Conservation (phyloP, 2,888 invertebrate genomes). For the Cantharis rustica region DNA sequence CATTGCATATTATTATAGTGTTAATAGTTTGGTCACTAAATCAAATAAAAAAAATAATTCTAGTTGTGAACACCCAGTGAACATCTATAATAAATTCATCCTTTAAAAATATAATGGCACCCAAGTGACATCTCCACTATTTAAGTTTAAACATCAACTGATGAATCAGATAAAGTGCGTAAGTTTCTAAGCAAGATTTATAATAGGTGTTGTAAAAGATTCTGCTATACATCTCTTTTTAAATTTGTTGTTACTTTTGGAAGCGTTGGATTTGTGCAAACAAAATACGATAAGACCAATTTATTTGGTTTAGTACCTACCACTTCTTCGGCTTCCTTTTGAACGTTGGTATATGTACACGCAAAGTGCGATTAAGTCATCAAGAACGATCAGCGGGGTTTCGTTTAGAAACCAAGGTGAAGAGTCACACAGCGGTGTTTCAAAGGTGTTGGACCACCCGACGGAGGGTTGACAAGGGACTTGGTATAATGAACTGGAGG, state of each 20-base stretch:
- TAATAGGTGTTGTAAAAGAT: neutral
- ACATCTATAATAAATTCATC: neutral
- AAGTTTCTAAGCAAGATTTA: conserved; percentile 2
- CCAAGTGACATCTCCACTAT: neutral
- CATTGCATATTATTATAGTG: neutral
- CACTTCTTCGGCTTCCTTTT: conserved; percentile 10
- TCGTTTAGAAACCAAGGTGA: conserved; percentile 49
- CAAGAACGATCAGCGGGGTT: conserved; percentile 43
- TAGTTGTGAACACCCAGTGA: neutral
- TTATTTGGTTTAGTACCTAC: conserved; percentile 8
- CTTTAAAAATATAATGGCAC: neutral
- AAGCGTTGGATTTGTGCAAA: neutral
- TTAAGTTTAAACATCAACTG: neutral
- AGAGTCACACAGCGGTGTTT: conserved; percentile 44
- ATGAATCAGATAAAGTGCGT: neutral
- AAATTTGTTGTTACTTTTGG: neutral
- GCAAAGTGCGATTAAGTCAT: conserved; percentile 51
- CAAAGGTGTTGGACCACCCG: conserved; percentile 45
- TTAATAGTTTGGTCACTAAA: neutral
- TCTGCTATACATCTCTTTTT: neutral
- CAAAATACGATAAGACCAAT: conserved; percentile 3
- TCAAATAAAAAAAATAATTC: neutral
- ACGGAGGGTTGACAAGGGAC: conserved; percentile 49
- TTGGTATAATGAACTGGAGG: conserved; percentile 50
- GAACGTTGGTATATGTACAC: conserved; percentile 31